Evolutionary conservation across 1,140 invertebrate genomes (phyloP).

Genomic region (Euwallacea fornicatus): DNA sequence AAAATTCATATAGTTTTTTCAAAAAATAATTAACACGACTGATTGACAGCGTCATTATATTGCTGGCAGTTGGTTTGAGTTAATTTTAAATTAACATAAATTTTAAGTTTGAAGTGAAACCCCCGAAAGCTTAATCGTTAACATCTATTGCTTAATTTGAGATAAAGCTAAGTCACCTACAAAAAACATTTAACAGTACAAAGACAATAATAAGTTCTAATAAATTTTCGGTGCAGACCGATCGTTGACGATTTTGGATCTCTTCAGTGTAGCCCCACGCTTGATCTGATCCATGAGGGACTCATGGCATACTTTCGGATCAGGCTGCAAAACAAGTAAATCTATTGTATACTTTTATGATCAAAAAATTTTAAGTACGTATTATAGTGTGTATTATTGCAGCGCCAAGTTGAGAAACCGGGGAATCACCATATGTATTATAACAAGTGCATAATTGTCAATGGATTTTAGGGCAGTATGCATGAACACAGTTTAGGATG

Average conservation of each 20-base stretch:
- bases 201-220: conserved; percentile 15
- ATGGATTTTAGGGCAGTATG: too few species aligned
- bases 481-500: too few species aligned
- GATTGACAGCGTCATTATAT: too few species aligned
- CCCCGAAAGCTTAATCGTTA: background rate
- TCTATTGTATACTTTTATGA: background rate
- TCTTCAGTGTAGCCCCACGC: conserved; percentile 74
- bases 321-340: conserved; percentile 57
- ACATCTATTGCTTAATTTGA: background rate
- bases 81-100: too few species aligned
- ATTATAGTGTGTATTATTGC: too few species aligned
- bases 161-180: background rate
- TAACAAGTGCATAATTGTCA: too few species aligned
- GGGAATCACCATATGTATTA: too few species aligned
- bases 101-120: background rate
- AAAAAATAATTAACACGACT: too few species aligned
- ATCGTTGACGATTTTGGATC: conserved; percentile 55
- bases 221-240: conserved; percentile 53
- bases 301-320: conserved; percentile 70
- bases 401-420: too few species aligned
- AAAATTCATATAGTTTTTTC: too few species aligned
- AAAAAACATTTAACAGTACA: background rate
- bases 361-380: too few species aligned
- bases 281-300: conserved; percentile 90
- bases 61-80: too few species aligned